A percentile compares a stretch with the other conserved stretches of the same genome.
Evolutionary conservation across 2,113 vertebrate species (phyloP).

Genomic region (Podarcis cretensis): DNA sequence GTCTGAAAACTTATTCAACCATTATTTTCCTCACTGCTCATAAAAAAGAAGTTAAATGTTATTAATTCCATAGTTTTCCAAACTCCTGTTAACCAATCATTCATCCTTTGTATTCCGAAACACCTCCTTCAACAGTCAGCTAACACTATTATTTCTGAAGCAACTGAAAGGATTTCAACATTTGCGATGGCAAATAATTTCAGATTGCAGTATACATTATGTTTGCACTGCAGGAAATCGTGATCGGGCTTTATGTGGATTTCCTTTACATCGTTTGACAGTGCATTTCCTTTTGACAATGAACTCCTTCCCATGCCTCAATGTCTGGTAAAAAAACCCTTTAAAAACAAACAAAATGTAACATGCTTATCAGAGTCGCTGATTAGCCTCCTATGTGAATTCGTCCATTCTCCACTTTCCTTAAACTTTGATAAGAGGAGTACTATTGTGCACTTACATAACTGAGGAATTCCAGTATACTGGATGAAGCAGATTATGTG

Average conservation of each 20-base stretch:
- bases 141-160: neutral
- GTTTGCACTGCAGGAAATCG: neutral
- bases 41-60: neutral
- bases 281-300: neutral
- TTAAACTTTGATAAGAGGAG: neutral
- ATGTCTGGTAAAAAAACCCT: neutral
- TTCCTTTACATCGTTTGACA: neutral
- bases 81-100: neutral
- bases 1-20: neutral
- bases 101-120: neutral
- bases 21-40: too few relatives aligned
- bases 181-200: neutral
- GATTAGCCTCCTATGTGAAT: neutral
- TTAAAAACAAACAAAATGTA: neutral
- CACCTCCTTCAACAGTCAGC: neutral
- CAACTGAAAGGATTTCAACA: neutral
- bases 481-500: neutral
- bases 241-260: neutral
- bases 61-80: neutral
- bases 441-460: neutral
- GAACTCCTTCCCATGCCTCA: neutral
- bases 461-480: neutral
- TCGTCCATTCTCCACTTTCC: neutral
- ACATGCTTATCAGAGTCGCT: too few relatives aligned
- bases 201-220: neutral